Percentiles rank a stretch among this genome's conserved stretches.
phyloP scores from a whole-genome alignment of 2,888 invertebrate genomes.

The Parelbella ahira region DNA sequence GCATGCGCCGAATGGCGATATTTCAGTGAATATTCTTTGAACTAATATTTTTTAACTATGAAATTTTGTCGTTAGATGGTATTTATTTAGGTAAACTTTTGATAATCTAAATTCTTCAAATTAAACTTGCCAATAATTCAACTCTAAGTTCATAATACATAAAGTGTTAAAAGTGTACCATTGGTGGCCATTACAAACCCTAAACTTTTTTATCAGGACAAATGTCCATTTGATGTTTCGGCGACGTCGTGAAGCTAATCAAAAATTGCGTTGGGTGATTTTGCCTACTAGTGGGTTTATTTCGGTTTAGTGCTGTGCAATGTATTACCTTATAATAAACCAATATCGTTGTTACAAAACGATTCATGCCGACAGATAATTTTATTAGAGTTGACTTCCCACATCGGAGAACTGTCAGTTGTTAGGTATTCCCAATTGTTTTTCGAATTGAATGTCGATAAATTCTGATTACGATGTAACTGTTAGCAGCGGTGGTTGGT shows the following conservation, averaged over 20 bases:
- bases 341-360: conserved; percentile 53
- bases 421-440: conserved; percentile 61
- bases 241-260: conserved; percentile 78
- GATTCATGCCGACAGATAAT: conserved; percentile 65
- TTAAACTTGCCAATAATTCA: conserved; percentile 39
- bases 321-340: conserved; percentile 36
- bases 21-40: conserved; percentile 78
- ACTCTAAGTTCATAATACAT: conserved; percentile 44
- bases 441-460: conserved; percentile 41
- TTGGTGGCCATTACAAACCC: conserved; percentile 81
- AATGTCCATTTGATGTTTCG: conserved; percentile 81
- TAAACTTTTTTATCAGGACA: conserved; percentile 79
- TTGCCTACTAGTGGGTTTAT: conserved; percentile 43
- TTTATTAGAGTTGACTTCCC: conserved; percentile 70
- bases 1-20: conserved; percentile 81
- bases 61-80: conserved; percentile 75
- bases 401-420: conserved; percentile 70
- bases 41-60: conserved; percentile 75
- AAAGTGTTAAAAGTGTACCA: conserved; percentile 74
- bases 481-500: too few species aligned
- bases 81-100: conserved; percentile 63
- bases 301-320: conserved; percentile 48
- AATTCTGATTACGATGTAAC: conserved; percentile 30
- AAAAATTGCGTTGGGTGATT: conserved; percentile 57
- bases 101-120: conserved; percentile 46